Base-by-base conservation (phyloP, 30 jellyfish, hydroid and myxozoan genomes). In the Morbakka virulenta region DNA sequence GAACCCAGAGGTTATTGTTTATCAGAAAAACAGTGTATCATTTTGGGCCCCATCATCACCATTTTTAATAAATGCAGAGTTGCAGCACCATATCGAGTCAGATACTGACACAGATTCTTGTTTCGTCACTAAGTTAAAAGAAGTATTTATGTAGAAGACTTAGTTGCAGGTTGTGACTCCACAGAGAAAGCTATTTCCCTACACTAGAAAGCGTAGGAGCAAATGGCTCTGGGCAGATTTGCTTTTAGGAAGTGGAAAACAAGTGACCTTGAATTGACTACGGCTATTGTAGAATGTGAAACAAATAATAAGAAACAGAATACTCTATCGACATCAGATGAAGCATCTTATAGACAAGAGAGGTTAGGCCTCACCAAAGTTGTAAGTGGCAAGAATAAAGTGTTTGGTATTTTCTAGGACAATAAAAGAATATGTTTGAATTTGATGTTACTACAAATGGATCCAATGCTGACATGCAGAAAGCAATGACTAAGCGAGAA, bases 31-130 rank as follows among this genome's bases (percentile, higher is more conserved):
- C 64, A 9, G 76, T 4, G 76, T 64, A 64, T 22, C 32, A 32
- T 74, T 74, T 64, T 64, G 79, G 71, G 52, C 32, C 23, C 52
- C 57, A 6, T 41, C 57, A 41, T 41, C 57, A 41, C 57, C 57
- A 9, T 41, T 41, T 41, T 41, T 41, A 41, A 6, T 41, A 41
- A 41, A 41, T 41, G 57, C 57, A 41, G 57, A 6, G 57, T 41
- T 41, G 57, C 57, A n/a, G n/a, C n/a, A n/a, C n/a, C n/a, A 41
- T 41, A 41, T 41, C 17, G 57, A 41, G 57, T 41, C 57, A 41
- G 9, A 41, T 17, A 41, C 9, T 9, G 57, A 41, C 57, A 41
- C 13, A 41, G 9, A 6, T 41, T 41, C 57, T 41, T 41, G 57
- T 41, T 41, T 41, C 17, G 57, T 41, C 57, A 41, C 17, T 41